Base-by-base conservation (phyloP, 2,113 vertebrate species). In the Nibea coibor region DNA sequence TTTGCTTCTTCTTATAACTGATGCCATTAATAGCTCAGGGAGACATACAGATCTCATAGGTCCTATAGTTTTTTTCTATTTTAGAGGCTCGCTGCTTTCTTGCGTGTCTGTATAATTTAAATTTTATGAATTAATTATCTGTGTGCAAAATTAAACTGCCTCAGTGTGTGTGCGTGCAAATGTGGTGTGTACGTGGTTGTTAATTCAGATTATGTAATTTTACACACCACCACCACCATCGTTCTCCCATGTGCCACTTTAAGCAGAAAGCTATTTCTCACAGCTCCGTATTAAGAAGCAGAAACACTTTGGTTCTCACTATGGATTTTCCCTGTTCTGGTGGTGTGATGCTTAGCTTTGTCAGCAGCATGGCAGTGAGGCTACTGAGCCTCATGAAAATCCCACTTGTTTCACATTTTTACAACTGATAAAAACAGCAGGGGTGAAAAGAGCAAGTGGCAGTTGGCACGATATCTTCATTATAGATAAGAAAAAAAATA, bases 61-160 rank as follows among this genome's bases (percentile, higher is more conserved):
- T 66, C 50, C 80, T 50, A 42, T 65, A 59, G 54, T 51, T 77
- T 56, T 80, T 68, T 78, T 64, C 70, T 73, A 68, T 79, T 86
- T 90, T 81, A 67, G 69, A 80, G 53, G 80, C 77, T 63, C 65
- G 43, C 76, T 51, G 72, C 80, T 69, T 2, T 83, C 62, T 61
- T 73, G 53, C 26, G 12, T 68, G 28, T 66, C 43, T 84, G 67
- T 82, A 43, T 86, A 65, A 86, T 90, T 82, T 59, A 67, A 45
- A 84, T 82, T 68, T 79, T 66, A 68, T 78, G 81, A 87, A 83
- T 91, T 84, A 51, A 77, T 85, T 75, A 86, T 88, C 61, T 35
- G 53, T 47, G 71, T 72, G 67, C 50, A 47, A 69, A 80, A 70
- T 59, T 65, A 54, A 16, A 43, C 12, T 7, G 35, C 47, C 11